Evolutionary conservation across 2,113 vertebrate genomes (phyloP), one percentile per base, ranked within the genome.

Genomic region (Thunnus thynnus): DNA sequence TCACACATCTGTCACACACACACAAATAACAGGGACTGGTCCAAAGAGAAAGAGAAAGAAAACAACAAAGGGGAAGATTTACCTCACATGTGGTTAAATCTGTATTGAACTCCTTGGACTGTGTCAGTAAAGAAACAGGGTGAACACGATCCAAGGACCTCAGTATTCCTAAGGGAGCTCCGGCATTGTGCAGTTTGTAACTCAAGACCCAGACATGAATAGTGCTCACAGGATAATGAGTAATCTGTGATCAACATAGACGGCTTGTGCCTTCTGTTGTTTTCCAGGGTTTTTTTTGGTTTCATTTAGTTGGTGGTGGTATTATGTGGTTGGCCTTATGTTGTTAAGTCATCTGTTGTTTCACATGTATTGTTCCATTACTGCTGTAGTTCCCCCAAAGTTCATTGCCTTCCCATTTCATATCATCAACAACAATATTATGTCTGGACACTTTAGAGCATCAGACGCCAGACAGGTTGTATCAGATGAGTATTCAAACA

Each of bases 151-250:
- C 90, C 87, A 62, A 71, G 52, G 72, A 62, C 64, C 58, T 80
- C 50, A 60, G 58, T 64, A 3, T n/a, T 90, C 86, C 72, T 83
- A n/a, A 5, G 79, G 82, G 85, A 85, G 47, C 63, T 41, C 20
- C 32, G 2, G 89, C 74, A 92, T 94, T 94, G 94, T 94, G 80
- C 76, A 25, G 65, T 54, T 63, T 87, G 94, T 88, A 94, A 94
- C 80, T 91, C 76, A 90, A 94, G 78, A 86, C 87, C 9, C 70
- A 79, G 76, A 89, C 88, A 78, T 92, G 92, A 94, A 90, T 88
- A 86, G 86, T 54, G 84, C 86, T 89, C 61, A 22, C n/a, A 47
- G 90, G 84, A 88, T 91, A 90, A 91, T 88, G 89, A 91, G 60
- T 90, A 86, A 91, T 89, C 91, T 85, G 86, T 86, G 84, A 80